Conservation (phyloP, 2,797 vertebrate genomes). For the Rhabdophis nuchalis region DNA sequence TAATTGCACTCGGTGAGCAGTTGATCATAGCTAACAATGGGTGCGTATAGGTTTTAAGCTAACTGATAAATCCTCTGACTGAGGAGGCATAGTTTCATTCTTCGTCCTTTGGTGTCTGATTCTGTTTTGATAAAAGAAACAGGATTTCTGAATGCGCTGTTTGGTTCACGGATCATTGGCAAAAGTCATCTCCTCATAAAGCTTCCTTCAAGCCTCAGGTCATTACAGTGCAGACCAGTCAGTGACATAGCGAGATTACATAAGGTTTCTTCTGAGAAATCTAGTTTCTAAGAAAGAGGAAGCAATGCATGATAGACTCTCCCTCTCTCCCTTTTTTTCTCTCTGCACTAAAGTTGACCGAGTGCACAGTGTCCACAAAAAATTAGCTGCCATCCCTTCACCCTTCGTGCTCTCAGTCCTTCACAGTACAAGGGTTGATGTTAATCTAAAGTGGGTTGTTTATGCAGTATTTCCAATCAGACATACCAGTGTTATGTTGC, state of each 20-base stretch:
- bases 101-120: not conserved
- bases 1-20: not conserved
- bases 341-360: not conserved
- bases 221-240: not conserved
- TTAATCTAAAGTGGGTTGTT: not conserved
- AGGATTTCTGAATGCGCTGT: not conserved
- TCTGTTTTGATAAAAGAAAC: not conserved
- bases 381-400: not conserved
- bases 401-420: not conserved
- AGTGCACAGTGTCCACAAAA: not conserved
- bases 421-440: not conserved
- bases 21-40: not conserved
- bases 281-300: not conserved
- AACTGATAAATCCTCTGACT: not conserved
- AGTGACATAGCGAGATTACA: not conserved
- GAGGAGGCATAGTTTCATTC: not conserved
- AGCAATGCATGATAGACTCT: not conserved
- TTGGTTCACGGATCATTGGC: not conserved
- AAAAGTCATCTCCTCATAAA: not conserved
- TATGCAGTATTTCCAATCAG: not conserved
- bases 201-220: not conserved
- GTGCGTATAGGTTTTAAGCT: not conserved
- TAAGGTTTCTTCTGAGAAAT: not conserved
- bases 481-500: not conserved
- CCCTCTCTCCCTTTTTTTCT: not conserved